phyloP scores from a whole-genome alignment of 2,888 invertebrate species.

The Diloba caeruleocephala region DNA sequence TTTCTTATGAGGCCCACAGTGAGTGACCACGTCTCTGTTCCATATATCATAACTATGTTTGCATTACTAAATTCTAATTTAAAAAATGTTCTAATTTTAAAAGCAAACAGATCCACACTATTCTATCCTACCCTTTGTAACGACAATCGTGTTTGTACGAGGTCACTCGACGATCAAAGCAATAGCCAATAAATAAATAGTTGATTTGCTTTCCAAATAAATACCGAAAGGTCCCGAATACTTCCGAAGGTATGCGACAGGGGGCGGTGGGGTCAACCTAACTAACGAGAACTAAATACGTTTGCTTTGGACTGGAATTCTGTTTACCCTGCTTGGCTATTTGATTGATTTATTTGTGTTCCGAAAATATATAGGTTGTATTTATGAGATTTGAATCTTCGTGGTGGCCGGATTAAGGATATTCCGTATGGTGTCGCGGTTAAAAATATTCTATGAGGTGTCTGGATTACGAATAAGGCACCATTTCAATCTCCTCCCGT shows the following conservation, averaged over 20 bases:
- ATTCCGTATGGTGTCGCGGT: no score
- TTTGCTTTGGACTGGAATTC: conserved; percentile 70
- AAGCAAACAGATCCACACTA: conserved; percentile 60
- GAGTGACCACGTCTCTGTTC: no score
- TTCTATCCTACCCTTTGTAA: conserved; percentile 67
- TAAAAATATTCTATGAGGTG: no score
- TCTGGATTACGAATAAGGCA: no score
- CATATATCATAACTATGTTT: no score
- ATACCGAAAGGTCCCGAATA: conserved; percentile 77
- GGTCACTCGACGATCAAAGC: conserved; percentile 84
- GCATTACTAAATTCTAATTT: no score
- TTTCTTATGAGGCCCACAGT: no score
- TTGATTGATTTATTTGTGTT: conserved; percentile 60
- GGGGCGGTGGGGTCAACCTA: conserved; percentile 66
- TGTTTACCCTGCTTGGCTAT: conserved; percentile 54
- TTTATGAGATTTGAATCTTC: conserved; percentile 17
- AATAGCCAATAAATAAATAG: conserved; percentile 86
- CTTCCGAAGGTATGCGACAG: conserved; percentile 74
- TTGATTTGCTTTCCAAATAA: conserved; percentile 87
- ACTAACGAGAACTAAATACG: conserved; percentile 79
- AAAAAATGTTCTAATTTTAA: background rate
- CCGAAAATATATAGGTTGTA: conserved; percentile 31
- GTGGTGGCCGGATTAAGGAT: no score
- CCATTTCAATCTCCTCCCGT: no score
- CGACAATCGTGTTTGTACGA: conserved; percentile 79